Conservation (phyloP, 1,140 invertebrate species). For the Solen grandis region DNA sequence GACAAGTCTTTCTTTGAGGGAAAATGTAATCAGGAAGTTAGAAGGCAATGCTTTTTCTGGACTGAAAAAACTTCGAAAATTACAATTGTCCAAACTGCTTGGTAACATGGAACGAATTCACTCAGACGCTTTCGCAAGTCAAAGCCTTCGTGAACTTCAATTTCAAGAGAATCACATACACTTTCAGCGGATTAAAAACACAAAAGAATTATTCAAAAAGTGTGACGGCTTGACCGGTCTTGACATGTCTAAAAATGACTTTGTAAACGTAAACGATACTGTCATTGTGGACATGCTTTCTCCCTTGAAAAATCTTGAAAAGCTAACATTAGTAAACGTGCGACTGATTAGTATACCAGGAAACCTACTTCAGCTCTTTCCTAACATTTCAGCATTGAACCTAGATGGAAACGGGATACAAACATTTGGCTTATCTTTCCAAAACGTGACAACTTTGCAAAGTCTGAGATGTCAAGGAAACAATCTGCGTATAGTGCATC, state of each 20-base stretch:
- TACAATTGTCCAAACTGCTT: slow-evolving; percentile 2
- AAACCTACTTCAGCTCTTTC: neutral
- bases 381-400: neutral
- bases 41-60: neutral
- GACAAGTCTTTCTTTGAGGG: neutral
- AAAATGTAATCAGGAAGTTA: neutral
- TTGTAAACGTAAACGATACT: neutral
- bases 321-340: neutral
- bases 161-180: slow-evolving; percentile 3
- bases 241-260: slow-evolving; percentile 21
- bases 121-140: neutral
- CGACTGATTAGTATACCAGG: neutral
- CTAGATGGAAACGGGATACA: neutral
- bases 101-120: neutral
- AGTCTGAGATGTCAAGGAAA: neutral
- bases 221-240: neutral
- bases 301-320: neutral
- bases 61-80: neutral
- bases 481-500: neutral
- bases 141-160: neutral
- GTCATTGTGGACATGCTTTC: neutral
- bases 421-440: neutral
- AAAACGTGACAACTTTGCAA: neutral
- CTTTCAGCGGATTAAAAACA: neutral
- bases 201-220: neutral